These are phyloP conservation scores for Xiphydria camelus DNA, from an alignment of 2,888 invertebrate genomes.

Conservation along the genomic window DNA sequence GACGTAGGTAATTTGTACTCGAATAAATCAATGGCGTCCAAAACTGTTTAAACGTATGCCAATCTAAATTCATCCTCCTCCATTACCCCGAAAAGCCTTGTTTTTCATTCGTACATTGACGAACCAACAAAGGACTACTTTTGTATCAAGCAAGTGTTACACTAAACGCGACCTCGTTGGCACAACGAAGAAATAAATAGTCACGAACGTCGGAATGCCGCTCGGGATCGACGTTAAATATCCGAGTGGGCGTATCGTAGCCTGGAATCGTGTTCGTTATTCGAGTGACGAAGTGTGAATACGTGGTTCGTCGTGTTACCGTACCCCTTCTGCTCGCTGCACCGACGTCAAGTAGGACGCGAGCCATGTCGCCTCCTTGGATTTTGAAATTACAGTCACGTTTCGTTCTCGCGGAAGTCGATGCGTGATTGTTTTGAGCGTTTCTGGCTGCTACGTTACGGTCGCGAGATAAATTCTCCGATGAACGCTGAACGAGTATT, in stretches of 20 bases:
- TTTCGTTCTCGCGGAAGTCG: conserved; percentile 28
- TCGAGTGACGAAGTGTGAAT: conserved; percentile 32
- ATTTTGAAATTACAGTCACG: conserved; percentile 32
- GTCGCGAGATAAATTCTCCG: conserved; percentile 33
- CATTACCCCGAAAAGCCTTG: too few relatives aligned
- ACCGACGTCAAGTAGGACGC: conserved; percentile 3
- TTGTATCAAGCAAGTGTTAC: background rate
- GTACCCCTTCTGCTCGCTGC: conserved; percentile 1
- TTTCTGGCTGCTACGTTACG: conserved; percentile 30
- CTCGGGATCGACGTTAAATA: conserved; percentile 24
- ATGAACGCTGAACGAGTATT: conserved; percentile 38
- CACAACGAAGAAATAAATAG: conserved; percentile 22
- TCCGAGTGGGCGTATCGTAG: conserved; percentile 22
- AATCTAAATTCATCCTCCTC: too few relatives aligned
- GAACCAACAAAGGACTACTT: background rate
- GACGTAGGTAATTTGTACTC: too few relatives aligned
- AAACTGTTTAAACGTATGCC: too few relatives aligned
- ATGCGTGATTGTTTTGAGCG: conserved; percentile 41
- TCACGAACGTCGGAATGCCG: conserved; percentile 7
- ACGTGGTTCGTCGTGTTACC: conserved; percentile 6
- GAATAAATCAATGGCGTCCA: too few relatives aligned
- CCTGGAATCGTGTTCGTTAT: conserved; percentile 33
- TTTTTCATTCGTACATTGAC: background rate
- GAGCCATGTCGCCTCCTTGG: too few relatives aligned
- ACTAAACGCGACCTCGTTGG: background rate